phyloP scores from a whole-genome alignment of 2,797 vertebrate genomes.

The Halcyon badia region DNA sequence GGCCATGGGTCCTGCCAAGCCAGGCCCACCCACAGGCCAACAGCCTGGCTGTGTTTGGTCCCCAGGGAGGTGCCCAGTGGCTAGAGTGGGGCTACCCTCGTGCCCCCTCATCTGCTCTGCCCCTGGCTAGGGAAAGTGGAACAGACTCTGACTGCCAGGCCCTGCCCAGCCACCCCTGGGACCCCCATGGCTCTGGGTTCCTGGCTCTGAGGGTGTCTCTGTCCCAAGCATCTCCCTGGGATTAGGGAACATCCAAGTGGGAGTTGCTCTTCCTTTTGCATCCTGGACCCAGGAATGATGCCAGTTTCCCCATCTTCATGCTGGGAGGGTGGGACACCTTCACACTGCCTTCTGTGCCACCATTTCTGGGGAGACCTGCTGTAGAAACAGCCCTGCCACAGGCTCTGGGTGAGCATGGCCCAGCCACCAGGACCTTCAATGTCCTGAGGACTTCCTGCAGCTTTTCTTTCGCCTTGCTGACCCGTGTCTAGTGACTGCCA shows the following conservation, averaged over 20 bases:
- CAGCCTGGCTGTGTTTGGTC: background rate
- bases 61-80: too few relatives aligned
- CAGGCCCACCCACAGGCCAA: background rate
- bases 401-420: background rate
- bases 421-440: background rate
- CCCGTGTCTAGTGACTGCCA: fast-evolving
- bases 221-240: background rate
- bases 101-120: too few relatives aligned
- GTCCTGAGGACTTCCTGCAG: background rate
- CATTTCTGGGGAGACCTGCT: background rate
- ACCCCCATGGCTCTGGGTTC: background rate
- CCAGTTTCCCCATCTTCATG: background rate
- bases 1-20: background rate
- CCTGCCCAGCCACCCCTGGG: too few relatives aligned
- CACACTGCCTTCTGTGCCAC: background rate
- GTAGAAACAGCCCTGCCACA: background rate
- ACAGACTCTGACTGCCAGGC: background rate
- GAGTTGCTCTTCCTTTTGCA: background rate
- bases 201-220: background rate
- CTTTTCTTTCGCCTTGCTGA: fast-evolving
- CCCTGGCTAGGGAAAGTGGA: too few relatives aligned
- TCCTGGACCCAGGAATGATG: background rate
- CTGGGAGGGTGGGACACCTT: background rate
- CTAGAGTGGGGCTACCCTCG: background rate
- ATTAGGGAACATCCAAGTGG: background rate